phyloP scores from a whole-genome alignment of 2,113 vertebrate species.

The Sphyrna mokarran region DNA sequence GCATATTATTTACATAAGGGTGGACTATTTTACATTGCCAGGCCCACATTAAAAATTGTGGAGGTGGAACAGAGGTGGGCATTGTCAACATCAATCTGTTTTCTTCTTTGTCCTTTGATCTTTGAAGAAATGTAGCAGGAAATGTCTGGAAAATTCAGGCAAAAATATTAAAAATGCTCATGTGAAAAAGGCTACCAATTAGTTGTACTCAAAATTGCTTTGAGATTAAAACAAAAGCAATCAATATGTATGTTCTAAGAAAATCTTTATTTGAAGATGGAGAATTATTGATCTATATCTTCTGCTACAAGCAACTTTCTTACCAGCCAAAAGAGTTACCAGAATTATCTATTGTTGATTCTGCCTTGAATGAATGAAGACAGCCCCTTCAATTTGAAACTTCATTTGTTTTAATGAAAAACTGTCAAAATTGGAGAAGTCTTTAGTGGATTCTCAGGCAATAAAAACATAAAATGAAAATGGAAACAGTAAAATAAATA shows the following conservation, averaged over 20 bases:
- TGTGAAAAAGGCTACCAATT: background rate
- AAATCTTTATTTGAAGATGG: background rate
- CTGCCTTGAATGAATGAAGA: no score
- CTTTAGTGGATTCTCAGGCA: no score
- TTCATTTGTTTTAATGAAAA: no score
- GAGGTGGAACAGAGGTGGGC: background rate
- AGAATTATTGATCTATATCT: background rate
- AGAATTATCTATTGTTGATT: background rate
- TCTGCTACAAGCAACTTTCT: background rate
- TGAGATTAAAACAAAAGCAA: background rate
- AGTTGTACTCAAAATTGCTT: background rate
- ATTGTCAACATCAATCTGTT: background rate
- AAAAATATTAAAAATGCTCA: background rate
- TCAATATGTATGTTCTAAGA: background rate
- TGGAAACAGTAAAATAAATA: background rate
- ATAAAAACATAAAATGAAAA: background rate
- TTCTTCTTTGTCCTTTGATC: background rate
- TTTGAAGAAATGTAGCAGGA: background rate
- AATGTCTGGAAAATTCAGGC: background rate
- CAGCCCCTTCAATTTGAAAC: no score
- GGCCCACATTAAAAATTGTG: background rate
- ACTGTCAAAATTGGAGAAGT: no score
- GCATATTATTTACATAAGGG: background rate
- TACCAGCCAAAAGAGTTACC: background rate
- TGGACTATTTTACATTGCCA: background rate